phyloP scores from a whole-genome alignment of 2,888 invertebrate genomes.

The Callosobruchus maculatus region DNA sequence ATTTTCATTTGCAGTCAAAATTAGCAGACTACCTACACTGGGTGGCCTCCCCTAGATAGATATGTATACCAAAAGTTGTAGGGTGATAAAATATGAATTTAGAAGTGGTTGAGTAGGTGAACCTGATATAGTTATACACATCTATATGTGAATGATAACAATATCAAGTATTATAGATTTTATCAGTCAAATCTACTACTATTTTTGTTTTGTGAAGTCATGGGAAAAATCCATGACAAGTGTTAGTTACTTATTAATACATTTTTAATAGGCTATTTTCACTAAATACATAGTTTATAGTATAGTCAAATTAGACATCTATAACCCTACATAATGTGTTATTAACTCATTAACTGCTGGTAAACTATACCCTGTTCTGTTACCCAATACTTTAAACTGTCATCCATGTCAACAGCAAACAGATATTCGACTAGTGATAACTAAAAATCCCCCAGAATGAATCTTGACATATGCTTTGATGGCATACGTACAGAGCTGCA shows the following conservation, averaged over 20 bases:
- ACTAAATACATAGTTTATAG: no score
- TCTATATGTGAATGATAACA: background rate
- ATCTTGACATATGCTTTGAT: no score
- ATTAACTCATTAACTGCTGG: no score
- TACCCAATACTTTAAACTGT: no score
- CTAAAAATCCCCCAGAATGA: no score
- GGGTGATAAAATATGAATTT: background rate
- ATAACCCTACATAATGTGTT: no score
- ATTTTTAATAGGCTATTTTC: background rate
- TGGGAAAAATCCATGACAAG: background rate
- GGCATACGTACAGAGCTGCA: no score
- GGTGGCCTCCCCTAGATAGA: background rate
- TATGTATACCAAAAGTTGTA: no score
- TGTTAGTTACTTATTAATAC: background rate
- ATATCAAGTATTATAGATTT: background rate
- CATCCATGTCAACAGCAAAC: no score
- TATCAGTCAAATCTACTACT: background rate
- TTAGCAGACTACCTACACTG: background rate
- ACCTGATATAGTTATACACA: background rate
- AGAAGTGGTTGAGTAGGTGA: background rate
- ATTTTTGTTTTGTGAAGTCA: background rate
- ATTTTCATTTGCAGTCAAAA: background rate
- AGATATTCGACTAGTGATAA: no score
- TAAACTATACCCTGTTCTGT: no score
- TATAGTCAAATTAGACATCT: no score